Evolutionary conservation across 2,888 invertebrate species (phyloP).

Genomic region (Drosophila mulleri): DNA sequence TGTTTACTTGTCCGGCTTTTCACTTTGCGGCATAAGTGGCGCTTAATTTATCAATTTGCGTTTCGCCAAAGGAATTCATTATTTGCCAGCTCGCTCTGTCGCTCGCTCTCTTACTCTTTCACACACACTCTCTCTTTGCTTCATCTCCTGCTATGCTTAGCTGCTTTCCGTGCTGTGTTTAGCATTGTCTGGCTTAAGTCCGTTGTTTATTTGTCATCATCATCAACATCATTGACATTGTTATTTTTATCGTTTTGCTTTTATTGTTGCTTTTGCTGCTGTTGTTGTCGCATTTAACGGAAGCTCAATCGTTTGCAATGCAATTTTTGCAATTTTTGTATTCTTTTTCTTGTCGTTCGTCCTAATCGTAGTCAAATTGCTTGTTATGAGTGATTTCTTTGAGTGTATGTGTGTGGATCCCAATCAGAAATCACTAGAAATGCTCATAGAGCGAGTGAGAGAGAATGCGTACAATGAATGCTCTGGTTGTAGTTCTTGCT

Average conservation of each 20-base stretch:
- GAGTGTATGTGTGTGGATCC: not conserved
- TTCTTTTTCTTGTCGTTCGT: not conserved
- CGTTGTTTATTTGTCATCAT: conserved; percentile 68
- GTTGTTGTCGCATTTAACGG: conserved; percentile 24
- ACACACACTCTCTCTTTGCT: not conserved
- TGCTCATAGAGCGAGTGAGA: no score
- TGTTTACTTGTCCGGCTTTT: conserved; percentile 18
- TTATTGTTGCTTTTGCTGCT: conserved; percentile 14
- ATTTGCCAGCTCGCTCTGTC: conserved; percentile 48
- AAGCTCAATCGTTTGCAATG: conserved; percentile 47
- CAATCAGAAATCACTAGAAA: not conserved
- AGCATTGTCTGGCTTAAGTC: conserved; percentile 52
- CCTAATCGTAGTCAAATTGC: conserved; percentile 52
- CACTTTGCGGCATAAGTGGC: conserved; percentile 67
- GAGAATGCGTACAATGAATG: no score
- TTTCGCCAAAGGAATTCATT: conserved; percentile 76
- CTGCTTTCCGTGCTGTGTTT: conserved; percentile 24
- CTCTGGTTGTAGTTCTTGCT: not conserved
- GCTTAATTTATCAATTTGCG: conserved; percentile 81
- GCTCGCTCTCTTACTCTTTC: not conserved
- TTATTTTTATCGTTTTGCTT: conserved; percentile 28
- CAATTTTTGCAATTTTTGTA: conserved; percentile 25
- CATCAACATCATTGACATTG: conserved; percentile 49
- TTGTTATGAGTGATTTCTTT: conserved; percentile 3
- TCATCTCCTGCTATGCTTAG: not conserved